Conservation (phyloP, 2,113 vertebrate species). For the Eclectus roratus region DNA sequence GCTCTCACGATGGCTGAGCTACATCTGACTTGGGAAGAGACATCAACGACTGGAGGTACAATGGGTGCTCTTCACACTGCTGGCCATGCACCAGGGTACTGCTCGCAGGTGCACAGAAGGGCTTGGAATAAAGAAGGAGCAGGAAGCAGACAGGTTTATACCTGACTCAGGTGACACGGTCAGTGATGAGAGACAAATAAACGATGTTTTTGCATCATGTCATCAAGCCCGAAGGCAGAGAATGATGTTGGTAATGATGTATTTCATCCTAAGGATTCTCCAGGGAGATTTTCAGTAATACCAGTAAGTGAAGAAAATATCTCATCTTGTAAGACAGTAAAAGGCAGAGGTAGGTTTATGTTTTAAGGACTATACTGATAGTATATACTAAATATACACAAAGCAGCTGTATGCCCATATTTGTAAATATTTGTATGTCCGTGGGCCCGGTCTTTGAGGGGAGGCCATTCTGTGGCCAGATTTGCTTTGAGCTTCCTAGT, state of each 20-base stretch:
- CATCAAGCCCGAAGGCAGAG: background rate
- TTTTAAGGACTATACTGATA: background rate
- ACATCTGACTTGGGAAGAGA: background rate
- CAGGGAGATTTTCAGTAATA: background rate
- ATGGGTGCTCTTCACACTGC: background rate
- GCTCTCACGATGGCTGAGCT: background rate
- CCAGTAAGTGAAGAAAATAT: background rate
- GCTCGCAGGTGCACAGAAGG: background rate
- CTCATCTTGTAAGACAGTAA: background rate
- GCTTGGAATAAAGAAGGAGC: background rate
- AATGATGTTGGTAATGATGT: conserved; percentile 21
- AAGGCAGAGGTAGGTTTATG: background rate
- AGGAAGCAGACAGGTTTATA: background rate
- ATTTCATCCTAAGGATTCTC: conserved; percentile 8
- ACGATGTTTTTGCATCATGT: background rate
- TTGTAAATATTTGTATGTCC: background rate
- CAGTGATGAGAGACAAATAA: conserved; percentile 23
- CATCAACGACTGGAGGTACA: background rate
- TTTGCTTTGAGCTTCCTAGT: background rate
- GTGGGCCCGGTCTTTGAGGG: background rate
- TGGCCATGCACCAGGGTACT: background rate
- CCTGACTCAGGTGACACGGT: background rate
- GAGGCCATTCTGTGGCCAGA: background rate
- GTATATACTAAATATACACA: background rate
- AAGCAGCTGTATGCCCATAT: background rate